phyloP scores from a whole-genome alignment of 2,797 vertebrate genomes.

The Platalea minor region DNA sequence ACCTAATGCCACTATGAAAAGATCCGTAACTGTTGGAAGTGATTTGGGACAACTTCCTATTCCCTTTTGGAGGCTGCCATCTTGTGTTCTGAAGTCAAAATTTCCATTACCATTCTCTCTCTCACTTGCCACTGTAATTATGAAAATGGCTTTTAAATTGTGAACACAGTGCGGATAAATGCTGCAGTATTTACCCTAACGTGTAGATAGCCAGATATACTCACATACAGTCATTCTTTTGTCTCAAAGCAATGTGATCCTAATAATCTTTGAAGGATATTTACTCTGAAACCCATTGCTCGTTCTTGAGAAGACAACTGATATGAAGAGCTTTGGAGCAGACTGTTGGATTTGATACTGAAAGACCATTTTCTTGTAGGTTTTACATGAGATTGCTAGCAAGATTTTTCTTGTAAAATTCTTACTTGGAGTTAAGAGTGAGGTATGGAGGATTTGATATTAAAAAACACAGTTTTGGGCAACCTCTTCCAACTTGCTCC shows the following conservation, averaged over 20 bases:
- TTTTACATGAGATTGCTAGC: not conserved
- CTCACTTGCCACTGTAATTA: not conserved
- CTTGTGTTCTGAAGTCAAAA: constrained; percentile 56
- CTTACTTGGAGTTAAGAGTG: not conserved
- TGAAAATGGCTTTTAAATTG: not conserved
- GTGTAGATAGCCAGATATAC: not conserved
- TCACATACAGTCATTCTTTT: not conserved
- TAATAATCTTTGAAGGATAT: not conserved
- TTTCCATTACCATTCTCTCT: not conserved
- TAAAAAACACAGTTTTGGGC: not conserved
- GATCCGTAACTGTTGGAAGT: not conserved
- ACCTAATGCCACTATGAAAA: not conserved
- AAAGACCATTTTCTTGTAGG: not conserved
- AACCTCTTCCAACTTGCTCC: not conserved
- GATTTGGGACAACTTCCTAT: not conserved
- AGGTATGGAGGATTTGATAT: not conserved
- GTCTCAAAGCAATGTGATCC: not conserved
- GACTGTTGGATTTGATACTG: not conserved
- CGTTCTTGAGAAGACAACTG: not conserved
- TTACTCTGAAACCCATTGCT: not conserved
- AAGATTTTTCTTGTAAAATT: not conserved
- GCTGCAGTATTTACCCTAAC: not conserved
- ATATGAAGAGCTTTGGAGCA: not conserved
- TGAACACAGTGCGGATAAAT: not conserved
- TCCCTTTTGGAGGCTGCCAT: constrained; percentile 64